A percentile compares a stretch with the other conserved stretches of the same genome.
These are phyloP conservation scores for Papilio elwesi DNA, from an alignment of 2,888 invertebrate genomes.

Conservation along the genomic window DNA sequence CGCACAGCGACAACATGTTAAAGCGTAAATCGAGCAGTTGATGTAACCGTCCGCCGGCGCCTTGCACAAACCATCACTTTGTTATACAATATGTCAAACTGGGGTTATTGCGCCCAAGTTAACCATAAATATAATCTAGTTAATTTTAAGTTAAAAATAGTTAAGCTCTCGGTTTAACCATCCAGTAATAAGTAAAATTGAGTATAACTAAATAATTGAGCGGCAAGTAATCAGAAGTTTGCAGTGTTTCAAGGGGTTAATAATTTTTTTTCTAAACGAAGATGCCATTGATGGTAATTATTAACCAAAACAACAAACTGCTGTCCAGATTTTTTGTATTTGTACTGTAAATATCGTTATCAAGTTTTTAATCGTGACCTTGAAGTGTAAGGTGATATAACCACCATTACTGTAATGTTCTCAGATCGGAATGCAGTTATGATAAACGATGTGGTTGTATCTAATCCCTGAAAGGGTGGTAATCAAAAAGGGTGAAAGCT, in stretches of 20 bases:
- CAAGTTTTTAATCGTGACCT: no score
- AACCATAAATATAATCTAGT: neutral
- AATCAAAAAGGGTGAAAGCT: no score
- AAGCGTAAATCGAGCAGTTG: slow-evolving; percentile 37
- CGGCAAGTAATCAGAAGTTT: neutral
- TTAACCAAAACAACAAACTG: neutral
- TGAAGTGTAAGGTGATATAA: no score
- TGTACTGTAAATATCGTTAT: no score
- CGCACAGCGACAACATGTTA: slow-evolving; percentile 38
- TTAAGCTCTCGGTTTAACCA: neutral
- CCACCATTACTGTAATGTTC: no score
- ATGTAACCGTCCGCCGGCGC: slow-evolving; percentile 39
- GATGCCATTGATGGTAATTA: neutral
- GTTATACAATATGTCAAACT: slow-evolving; percentile 39
- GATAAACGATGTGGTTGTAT: no score
- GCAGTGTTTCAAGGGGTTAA: neutral
- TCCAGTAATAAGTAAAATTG: neutral
- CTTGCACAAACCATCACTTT: slow-evolving; percentile 37
- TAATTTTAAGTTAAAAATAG: neutral
- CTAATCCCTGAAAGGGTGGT: no score
- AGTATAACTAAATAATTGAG: neutral
- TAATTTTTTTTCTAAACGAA: neutral
- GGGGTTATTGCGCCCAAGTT: slow-evolving; percentile 13
- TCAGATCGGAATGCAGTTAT: no score
- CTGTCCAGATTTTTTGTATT: neutral